Evolutionary conservation across 2,113 vertebrate genomes (phyloP).

Genomic region (Sitta europaea): DNA sequence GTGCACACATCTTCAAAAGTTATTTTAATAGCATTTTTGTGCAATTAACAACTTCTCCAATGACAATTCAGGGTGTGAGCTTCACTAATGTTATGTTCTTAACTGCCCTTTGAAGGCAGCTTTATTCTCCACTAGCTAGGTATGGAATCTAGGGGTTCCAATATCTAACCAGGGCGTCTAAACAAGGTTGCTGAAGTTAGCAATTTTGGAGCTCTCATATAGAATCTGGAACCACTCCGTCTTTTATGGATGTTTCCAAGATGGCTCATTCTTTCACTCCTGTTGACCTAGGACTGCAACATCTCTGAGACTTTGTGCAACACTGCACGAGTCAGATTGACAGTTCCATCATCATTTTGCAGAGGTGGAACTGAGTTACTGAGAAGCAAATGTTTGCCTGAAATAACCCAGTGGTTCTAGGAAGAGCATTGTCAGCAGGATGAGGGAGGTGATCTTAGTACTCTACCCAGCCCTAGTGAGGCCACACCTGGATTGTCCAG

Average conservation of each 20-base stretch:
- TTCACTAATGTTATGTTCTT: neutral
- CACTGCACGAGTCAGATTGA: accelerated
- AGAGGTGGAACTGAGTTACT: neutral
- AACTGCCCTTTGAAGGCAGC: neutral
- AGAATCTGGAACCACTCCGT: neutral
- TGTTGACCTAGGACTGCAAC: neutral
- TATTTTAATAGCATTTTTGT: neutral
- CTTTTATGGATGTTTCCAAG: neutral
- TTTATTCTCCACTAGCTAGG: neutral
- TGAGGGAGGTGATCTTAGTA: neutral
- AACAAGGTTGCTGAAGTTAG: neutral
- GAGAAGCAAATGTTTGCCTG: neutral
- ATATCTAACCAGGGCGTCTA: neutral
- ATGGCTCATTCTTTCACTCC: neutral
- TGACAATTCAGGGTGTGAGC: neutral
- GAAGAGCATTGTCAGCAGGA: neutral
- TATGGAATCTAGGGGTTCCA: neutral
- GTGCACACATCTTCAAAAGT: neutral
- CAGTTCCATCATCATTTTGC: neutral
- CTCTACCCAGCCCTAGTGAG: neutral
- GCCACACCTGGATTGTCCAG: too few species aligned
- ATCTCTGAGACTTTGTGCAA: neutral
- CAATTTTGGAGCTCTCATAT: neutral
- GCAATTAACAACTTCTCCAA: neutral
- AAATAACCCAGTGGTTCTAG: neutral